phyloP scores from a whole-genome alignment of 2,113 vertebrate genomes.

The Mesoclemmys tuberculata region DNA sequence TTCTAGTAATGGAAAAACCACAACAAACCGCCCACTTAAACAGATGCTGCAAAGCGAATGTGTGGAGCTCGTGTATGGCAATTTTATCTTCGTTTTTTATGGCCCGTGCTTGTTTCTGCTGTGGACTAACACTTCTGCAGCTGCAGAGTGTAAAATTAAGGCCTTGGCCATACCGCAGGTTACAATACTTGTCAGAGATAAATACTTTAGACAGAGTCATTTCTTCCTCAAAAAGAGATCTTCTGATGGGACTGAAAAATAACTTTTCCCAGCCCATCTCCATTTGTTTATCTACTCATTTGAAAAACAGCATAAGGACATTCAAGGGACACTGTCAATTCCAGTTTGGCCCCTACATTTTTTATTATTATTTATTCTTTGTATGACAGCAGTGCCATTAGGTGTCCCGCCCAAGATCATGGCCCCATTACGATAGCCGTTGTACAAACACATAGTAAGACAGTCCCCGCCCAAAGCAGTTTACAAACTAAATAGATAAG shows the following conservation, averaged over 20 bases:
- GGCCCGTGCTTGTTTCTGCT: neutral
- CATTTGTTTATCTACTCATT: neutral
- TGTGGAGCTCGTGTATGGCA: neutral
- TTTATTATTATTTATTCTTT: neutral
- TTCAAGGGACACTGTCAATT: neutral
- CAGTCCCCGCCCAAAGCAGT: neutral
- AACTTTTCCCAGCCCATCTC: neutral
- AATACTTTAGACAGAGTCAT: neutral
- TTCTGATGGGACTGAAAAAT: neutral
- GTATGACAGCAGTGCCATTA: neutral
- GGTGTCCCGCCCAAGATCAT: neutral
- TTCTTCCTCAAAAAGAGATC: neutral
- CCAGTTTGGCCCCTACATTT: neutral
- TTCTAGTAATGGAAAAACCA: constrained; percentile 13
- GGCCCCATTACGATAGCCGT: neutral
- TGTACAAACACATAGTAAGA: neutral
- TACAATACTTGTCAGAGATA: neutral
- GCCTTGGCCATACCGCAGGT: neutral
- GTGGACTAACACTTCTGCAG: neutral
- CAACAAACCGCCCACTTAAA: constrained; percentile 25
- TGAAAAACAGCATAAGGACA: neutral
- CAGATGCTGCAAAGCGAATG: constrained; percentile 35
- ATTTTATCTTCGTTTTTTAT: neutral
- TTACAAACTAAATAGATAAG: neutral
- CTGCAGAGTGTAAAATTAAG: neutral